A percentile compares a stretch with the other conserved stretches of the same genome.
These are phyloP conservation scores for Ophiodon elongatus DNA, from an alignment of 2,113 vertebrate species.

Conservation along the genomic window DNA sequence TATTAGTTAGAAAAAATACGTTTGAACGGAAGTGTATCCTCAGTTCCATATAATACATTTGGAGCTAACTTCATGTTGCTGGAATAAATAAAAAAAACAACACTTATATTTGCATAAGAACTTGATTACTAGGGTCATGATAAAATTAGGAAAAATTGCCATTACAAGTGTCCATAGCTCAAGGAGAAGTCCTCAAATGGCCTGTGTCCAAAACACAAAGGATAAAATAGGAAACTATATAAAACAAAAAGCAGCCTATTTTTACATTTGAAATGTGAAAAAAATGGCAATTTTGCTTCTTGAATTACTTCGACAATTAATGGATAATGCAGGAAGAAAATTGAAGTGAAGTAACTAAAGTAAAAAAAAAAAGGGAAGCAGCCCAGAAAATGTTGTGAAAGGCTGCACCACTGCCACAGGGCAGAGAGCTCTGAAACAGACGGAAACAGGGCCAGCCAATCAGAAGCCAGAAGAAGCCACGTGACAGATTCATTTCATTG, in stretches of 20 bases:
- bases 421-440: slow-evolving; percentile 22
- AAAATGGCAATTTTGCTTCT: not conserved
- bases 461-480: slow-evolving; percentile 34
- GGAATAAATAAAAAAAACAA: not conserved
- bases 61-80: not conserved
- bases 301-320: not conserved
- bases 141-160: not conserved
- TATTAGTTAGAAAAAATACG: not conserved
- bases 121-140: not conserved
- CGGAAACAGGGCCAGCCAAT: slow-evolving; percentile 47
- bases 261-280: not conserved
- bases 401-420: slow-evolving; percentile 12
- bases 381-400: slow-evolving; percentile 54
- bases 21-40: not conserved
- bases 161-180: not conserved
- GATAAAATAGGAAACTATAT: not conserved
- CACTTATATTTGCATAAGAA: not conserved
- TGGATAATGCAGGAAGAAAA: not conserved
- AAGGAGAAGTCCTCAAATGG: not conserved
- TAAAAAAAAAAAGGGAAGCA: slow-evolving; percentile 11
- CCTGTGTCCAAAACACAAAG: not conserved
- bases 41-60: not conserved
- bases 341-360: not conserved
- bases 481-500: slow-evolving; percentile 55
- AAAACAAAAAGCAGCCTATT: not conserved